Conservation (phyloP, 2,113 vertebrate genomes). For the Pomatostomus ruficeps region DNA sequence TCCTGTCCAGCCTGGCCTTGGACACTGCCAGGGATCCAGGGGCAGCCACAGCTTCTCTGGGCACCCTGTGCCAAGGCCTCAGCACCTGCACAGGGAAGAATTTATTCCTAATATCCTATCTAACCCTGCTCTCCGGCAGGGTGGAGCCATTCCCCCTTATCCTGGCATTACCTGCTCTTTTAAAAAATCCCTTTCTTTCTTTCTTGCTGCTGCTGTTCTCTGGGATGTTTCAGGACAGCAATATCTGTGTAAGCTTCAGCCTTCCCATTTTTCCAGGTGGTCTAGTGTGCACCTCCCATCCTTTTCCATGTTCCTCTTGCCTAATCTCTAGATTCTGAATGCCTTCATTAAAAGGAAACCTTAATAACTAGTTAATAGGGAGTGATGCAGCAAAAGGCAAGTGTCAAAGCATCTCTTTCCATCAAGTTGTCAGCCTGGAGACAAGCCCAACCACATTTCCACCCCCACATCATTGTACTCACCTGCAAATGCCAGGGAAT, state of each 20-base stretch:
- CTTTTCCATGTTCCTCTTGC: background rate
- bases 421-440: background rate
- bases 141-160: background rate
- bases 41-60: background rate
- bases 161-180: background rate
- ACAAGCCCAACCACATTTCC: background rate
- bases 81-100: background rate
- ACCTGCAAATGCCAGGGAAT: background rate
- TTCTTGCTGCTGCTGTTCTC: background rate
- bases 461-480: background rate
- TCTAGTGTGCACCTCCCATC: background rate
- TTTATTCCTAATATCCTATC: background rate
- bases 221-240: background rate
- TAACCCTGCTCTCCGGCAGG: background rate
- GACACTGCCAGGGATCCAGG: background rate
- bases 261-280: background rate
- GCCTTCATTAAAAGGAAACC: background rate
- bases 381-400: background rate
- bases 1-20: background rate
- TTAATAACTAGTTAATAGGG: background rate
- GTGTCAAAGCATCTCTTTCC: background rate
- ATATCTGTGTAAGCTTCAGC: background rate
- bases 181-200: background rate
- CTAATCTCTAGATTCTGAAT: background rate
- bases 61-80: background rate